Evolutionary conservation across 2,888 invertebrate species (phyloP).

Genomic region (Cryptophagus acutangulus): DNA sequence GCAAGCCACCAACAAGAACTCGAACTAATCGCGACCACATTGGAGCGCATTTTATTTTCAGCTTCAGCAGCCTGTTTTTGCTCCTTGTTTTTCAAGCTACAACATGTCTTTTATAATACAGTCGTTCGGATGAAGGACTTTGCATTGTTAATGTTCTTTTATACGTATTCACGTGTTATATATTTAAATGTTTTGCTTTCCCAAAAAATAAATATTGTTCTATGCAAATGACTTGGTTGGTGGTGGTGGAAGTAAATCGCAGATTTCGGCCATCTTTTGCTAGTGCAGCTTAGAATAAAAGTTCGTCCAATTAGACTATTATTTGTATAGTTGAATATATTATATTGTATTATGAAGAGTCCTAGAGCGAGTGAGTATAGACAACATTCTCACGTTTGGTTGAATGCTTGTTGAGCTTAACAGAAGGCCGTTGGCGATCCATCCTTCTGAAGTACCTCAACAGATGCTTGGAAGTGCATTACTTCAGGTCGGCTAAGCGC

Average conservation of each 20-base stretch:
- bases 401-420: slow-evolving; percentile 8
- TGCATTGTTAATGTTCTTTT: slow-evolving; percentile 3
- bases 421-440: slow-evolving; percentile 17
- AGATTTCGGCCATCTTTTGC: too few relatives aligned
- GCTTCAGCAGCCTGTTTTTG: background rate
- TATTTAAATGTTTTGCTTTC: background rate
- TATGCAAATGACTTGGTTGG: too few relatives aligned
- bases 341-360: too few relatives aligned
- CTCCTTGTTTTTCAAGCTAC: background rate
- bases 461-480: slow-evolving; percentile 47
- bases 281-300: too few relatives aligned
- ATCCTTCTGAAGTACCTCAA: slow-evolving; percentile 37
- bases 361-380: background rate
- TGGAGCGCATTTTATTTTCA: too few relatives aligned
- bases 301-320: too few relatives aligned
- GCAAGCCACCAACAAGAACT: too few relatives aligned
- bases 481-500: slow-evolving; percentile 47
- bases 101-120: background rate
- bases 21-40: too few relatives aligned
- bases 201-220: too few relatives aligned
- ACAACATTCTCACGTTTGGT: slow-evolving; percentile 4
- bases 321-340: too few relatives aligned
- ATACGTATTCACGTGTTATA: background rate
- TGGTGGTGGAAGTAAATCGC: too few relatives aligned
- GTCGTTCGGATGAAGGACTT: slow-evolving; percentile 9